Conservation (phyloP, 2,797 vertebrate genomes). For the Eupleurogrammus muticus region DNA sequence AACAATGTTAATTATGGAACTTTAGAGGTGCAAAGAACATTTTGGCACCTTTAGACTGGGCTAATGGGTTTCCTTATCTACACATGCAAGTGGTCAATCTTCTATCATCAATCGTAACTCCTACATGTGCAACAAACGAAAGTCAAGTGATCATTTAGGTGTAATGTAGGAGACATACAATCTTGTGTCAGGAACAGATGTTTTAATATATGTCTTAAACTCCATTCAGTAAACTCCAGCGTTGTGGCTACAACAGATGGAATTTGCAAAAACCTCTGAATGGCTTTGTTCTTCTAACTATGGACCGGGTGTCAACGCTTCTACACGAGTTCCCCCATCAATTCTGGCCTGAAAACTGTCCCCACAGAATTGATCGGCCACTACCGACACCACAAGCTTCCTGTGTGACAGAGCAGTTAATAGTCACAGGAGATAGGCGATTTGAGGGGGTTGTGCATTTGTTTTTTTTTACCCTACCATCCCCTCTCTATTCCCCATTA, state of each 20-base stretch:
- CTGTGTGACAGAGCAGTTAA: neutral
- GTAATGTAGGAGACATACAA: neutral
- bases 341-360: slow-evolving; percentile 49
- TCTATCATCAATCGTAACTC: too few relatives aligned
- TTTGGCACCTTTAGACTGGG: too few relatives aligned
- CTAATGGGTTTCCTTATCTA: too few relatives aligned
- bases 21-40: too few relatives aligned
- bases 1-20: too few relatives aligned
- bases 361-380: slow-evolving; percentile 28
- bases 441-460: too few relatives aligned
- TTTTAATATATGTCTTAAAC: neutral
- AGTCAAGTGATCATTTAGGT: too few relatives aligned
- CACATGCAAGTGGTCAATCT: neutral
- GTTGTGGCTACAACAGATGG: neutral
- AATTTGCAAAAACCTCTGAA: neutral
- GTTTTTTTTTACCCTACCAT: too few relatives aligned
- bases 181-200: neutral
- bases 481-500: too few relatives aligned
- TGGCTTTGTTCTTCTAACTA: slow-evolving; percentile 12
- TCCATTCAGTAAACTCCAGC: neutral
- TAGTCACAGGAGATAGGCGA: too few relatives aligned
- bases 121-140: too few relatives aligned
- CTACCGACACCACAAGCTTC: slow-evolving; percentile 21
- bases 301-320: slow-evolving; percentile 44
- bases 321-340: slow-evolving; percentile 23